Conservation (phyloP, 2,888 invertebrate species). For the Plagiodera versicolora region DNA sequence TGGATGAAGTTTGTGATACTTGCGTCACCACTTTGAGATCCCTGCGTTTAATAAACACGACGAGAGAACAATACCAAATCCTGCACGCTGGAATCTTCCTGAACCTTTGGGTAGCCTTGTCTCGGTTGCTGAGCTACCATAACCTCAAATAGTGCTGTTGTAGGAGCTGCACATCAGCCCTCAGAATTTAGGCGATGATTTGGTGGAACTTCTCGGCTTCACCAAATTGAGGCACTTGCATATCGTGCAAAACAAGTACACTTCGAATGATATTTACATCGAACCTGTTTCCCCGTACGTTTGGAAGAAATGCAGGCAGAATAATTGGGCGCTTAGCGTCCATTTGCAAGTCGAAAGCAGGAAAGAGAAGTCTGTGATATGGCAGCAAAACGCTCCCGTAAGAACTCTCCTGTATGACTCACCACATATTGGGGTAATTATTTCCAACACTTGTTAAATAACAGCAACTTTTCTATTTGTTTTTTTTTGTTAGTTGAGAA, state of each 20-base stretch:
- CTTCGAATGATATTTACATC: constrained; percentile 60
- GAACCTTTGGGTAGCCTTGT: constrained; percentile 62
- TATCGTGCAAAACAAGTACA: constrained; percentile 73
- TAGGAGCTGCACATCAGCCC: constrained; percentile 59
- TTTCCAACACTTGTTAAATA: constrained; percentile 11
- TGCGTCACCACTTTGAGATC: constrained; percentile 65
- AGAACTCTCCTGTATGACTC: constrained; percentile 66
- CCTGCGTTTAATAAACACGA: constrained; percentile 73
- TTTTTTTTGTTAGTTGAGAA: constrained; percentile 54
- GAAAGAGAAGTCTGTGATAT: constrained; percentile 62
- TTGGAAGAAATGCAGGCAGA: constrained; percentile 57
- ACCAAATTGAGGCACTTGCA: constrained; percentile 68
- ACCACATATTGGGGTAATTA: constrained; percentile 60
- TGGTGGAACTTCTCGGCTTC: constrained; percentile 67
- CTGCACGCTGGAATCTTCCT: constrained; percentile 76
- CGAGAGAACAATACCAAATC: constrained; percentile 68
- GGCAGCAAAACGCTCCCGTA: constrained; percentile 73
- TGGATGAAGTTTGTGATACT: constrained; percentile 71
- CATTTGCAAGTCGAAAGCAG: constrained; percentile 68
- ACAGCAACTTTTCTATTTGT: constrained; percentile 3
- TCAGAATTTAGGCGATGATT: constrained; percentile 61
- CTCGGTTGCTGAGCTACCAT: background rate
- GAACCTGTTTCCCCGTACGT: constrained; percentile 56
- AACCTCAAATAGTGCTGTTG: background rate
- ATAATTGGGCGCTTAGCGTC: constrained; percentile 66